Base-by-base conservation (phyloP, 64 coral and sea anemone genomes). In the Montipora sp. region DNA sequence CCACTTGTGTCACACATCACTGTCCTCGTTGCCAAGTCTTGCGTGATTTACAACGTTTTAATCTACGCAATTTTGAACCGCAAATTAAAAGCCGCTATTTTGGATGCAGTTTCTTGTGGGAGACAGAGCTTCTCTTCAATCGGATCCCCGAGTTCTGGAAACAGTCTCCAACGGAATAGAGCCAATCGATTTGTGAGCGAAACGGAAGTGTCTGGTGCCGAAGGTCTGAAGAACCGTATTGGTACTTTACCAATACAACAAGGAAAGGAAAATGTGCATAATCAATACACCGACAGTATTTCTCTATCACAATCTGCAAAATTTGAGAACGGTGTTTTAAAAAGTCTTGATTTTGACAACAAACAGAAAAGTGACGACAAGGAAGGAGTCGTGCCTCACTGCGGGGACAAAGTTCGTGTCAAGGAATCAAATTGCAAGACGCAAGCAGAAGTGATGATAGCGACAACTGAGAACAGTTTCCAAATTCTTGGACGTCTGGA, bases 41-140 rank as follows among this genome's bases (percentile, higher is more conserved):
- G 98, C 89, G 98, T 99, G 45, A 92, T 99, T 68, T 99, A 99
- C 68, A 99, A 99, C 45, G 94, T 96, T 2, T 89, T 99, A 10
- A 96, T 99, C 11, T 99, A 99, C 89, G 98, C 94, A 8, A 79
- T 96, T 12, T 74, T 99, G 70, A 99, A 99, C 53, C 89, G 92
- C 20, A 96, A 96, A 70, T 91, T 99, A 12, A 96, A 96, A 89
- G 94, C 94, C 22, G 92, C 92, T 2, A 70, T 99, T 22, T 77
- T 94, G 11, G 80, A 96, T 67, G 74, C 92, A 48, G 61, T 98
- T 77, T 98, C 92, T 59, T 98, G 95, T 72, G 89, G 92, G n/a
- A 94, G 91, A 43, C 60, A 45, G 24, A 79, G 71, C 66, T 72
- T 78, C 47, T 79, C 36, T 44, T 59, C 69, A 16, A 48, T 71